phyloP scores from a whole-genome alignment of 2,888 invertebrate genomes.

The Rhagophthalmus giganteus region DNA sequence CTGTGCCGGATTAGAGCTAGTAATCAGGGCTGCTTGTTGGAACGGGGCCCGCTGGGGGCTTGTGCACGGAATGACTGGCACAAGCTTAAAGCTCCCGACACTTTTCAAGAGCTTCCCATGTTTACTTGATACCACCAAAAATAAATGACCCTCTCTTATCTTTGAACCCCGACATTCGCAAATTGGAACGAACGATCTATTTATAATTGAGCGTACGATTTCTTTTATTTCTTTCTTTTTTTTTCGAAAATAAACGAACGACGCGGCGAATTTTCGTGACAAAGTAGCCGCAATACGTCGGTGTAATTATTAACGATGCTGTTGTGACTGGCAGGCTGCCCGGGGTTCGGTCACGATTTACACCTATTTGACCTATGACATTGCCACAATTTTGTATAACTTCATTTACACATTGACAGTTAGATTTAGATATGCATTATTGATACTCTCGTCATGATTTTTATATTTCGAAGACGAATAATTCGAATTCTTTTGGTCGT shows the following conservation, averaged over 20 bases:
- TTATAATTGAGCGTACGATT: too few relatives aligned
- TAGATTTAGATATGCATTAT: conserved; percentile 28
- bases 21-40: conserved; percentile 40
- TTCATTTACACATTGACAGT: conserved; percentile 33
- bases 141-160: conserved; percentile 4
- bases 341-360: conserved; percentile 42
- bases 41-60: conserved; percentile 34
- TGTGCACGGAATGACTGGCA: conserved; percentile 36
- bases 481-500: not conserved
- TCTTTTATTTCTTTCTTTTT: not conserved
- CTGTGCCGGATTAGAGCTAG: conserved; percentile 52
- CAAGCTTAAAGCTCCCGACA: conserved; percentile 28
- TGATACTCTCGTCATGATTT: conserved; percentile 25
- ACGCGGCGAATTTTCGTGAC: conserved; percentile 3
- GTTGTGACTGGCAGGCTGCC: conserved; percentile 43
- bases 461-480: conserved; percentile 11
- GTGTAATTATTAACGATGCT: conserved; percentile 40
- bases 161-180: not conserved
- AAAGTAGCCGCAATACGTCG: conserved; percentile 37
- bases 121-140: conserved; percentile 13
- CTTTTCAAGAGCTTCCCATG: conserved; percentile 24
- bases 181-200: too few relatives aligned
- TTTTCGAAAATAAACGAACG: not conserved
- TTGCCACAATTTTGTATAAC: conserved; percentile 29
- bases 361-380: conserved; percentile 30